These are phyloP conservation scores for Epistrophe eligans DNA, from an alignment of 2,888 invertebrate species.

Conservation along the genomic window DNA sequence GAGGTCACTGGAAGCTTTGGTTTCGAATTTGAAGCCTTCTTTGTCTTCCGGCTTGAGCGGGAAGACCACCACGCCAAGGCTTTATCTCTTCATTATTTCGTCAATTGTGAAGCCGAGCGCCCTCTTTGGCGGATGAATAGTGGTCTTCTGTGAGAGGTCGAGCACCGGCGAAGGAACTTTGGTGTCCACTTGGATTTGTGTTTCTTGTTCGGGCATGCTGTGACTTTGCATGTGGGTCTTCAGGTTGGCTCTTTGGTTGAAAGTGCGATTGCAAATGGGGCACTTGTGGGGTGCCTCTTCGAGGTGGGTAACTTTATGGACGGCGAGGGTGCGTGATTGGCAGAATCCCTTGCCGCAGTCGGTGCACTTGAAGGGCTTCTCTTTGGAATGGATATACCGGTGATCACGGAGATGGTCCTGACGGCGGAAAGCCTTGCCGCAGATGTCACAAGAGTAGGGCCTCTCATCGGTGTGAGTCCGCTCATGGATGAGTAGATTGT, in stretches of 20 bases:
- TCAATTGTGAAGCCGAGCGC: conserved; percentile 93
- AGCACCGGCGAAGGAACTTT: conserved; percentile 82
- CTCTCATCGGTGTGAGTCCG: conserved; percentile 98
- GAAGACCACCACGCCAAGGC: conserved; percentile 48
- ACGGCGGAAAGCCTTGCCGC: conserved; percentile 97
- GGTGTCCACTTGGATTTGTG: conserved; percentile 40
- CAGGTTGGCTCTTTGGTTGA: conserved; percentile 96
- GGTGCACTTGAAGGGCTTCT: conserved; percentile 98
- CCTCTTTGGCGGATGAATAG: conserved; percentile 83
- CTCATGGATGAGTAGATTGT: conserved; percentile 98
- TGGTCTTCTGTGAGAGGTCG: conserved; percentile 85
- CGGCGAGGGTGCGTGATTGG: conserved; percentile 97
- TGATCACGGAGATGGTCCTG: conserved; percentile 97
- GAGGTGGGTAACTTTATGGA: conserved; percentile 96
- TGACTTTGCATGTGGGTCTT: conserved; percentile 96
- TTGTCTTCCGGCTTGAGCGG: conserved; percentile 38
- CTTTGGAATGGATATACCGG: conserved; percentile 98
- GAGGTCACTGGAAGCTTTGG: conserved; percentile 74
- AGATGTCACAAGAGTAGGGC: conserved; percentile 98
- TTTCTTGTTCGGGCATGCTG: conserved; percentile 83
- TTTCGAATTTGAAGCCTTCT: conserved; percentile 65
- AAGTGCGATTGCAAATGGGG: conserved; percentile 93
- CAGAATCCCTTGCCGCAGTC: conserved; percentile 99
- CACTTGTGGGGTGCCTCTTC: conserved; percentile 97
- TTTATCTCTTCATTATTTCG: conserved; percentile 94